Conservation (phyloP, 2,797 vertebrate species). For the Numenius phaeopus region DNA sequence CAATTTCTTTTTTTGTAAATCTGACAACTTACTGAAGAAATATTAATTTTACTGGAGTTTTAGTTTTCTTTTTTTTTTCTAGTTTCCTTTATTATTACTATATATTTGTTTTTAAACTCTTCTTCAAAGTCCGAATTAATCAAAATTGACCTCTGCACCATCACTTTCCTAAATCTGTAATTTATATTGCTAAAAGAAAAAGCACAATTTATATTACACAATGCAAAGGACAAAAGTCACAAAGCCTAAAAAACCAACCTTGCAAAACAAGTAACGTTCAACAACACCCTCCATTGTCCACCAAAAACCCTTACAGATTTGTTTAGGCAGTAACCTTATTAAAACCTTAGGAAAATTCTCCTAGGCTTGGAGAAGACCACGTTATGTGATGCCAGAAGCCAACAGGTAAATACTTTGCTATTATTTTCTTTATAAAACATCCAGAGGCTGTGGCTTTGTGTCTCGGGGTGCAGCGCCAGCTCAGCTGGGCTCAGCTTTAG, state of each 20-base stretch:
- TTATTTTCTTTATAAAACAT: background rate
- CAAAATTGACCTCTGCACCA: slow-evolving; percentile 8
- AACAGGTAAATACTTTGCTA: background rate
- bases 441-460: background rate
- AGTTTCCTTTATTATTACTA: background rate
- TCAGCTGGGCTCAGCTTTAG: background rate
- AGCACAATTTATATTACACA: slow-evolving; percentile 33
- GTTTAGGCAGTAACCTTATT: background rate
- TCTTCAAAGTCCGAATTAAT: slow-evolving; percentile 8
- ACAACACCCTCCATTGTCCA: background rate
- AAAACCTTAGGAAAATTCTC: background rate
- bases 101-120: slow-evolving; percentile 38
- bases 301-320: background rate
- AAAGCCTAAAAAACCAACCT: background rate
- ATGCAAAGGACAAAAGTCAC: background rate
- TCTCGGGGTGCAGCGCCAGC: background rate
- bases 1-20: slow-evolving; percentile 70
- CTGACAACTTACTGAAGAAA: slow-evolving; percentile 20
- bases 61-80: background rate
- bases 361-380: background rate
- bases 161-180: slow-evolving; percentile 52
- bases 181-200: slow-evolving; percentile 41
- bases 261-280: background rate
- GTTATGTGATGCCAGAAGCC: background rate
- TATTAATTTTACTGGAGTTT: slow-evolving; percentile 58